Evolutionary conservation across 53 echinoderm and acorn worm species (phyloP), one percentile per base, ranked within the genome.

Genomic region (Holothuria scabra): DNA sequence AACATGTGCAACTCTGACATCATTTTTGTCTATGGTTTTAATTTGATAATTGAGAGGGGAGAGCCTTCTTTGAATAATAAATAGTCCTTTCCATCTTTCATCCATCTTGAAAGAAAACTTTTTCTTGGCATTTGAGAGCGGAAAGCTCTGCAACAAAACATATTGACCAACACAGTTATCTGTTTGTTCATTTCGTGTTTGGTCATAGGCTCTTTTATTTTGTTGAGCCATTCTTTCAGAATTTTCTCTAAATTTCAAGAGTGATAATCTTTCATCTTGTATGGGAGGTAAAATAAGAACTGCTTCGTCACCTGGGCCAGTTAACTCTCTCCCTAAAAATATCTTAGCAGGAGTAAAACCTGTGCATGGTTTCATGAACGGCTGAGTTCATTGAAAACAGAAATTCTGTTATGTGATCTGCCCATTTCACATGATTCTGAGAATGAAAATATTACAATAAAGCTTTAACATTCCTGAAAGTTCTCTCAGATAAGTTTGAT

Each of bases 401-500:
- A 59, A 91, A 84, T 30, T 91, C 91, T 16, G 79, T 66, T 12
- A 91, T 28, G 44, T 91, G 87, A n/a, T 76, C 63, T 63, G 85
- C 80, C 92, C 89, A 92, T 20, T 62, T 13, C n/a, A n/a, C n/a
- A n/a, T n/a, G n/a, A n/a, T n/a, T n/a, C n/a, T n/a, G n/a, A n/a
- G n/a, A n/a, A n/a, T n/a, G 59, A 70, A 86, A 86, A 8, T 85
- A 78, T 44, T 88, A 86, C 14, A 89, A 52, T 89, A 92, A 86
- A 28, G 79, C 64, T 67, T 91, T 92, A 9, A 91, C 35, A 24
- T 88, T 85, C 58, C 88, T 71, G 68, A 88, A 88, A 16, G 71
- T 81, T 57, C 88, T 64, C 55, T 91, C 92, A 57, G 81, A 74
- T 86, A 86, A 89, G 28, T 92, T 89, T 23, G 62, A 81, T 34